phyloP scores from a whole-genome alignment of 2,888 invertebrate species.

The Plagodis dolabraria region DNA sequence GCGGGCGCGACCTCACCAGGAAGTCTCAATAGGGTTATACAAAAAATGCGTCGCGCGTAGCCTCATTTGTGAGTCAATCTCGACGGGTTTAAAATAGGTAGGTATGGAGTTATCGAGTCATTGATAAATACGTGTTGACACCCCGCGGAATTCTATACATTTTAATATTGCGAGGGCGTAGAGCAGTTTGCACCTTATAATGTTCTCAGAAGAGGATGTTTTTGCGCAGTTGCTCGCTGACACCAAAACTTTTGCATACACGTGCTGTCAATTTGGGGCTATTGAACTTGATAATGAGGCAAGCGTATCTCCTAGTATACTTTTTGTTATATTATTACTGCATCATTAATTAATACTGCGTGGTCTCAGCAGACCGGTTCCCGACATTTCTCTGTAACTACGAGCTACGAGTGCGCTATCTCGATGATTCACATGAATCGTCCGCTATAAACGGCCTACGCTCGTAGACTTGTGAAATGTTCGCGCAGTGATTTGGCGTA shows the following conservation, averaged over 20 bases:
- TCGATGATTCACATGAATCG: conserved; percentile 50
- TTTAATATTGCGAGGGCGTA: conserved; percentile 55
- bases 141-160: conserved; percentile 72
- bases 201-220: conserved; percentile 60
- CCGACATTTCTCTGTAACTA: conserved; percentile 39
- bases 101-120: conserved; percentile 59
- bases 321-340: conserved; percentile 70
- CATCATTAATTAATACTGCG: conserved; percentile 70
- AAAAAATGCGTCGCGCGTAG: conserved; percentile 51
- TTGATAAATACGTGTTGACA: conserved; percentile 79
- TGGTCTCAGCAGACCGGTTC: conserved; percentile 47
- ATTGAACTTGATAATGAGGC: conserved; percentile 84
- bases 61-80: conserved; percentile 62
- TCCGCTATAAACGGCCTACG: conserved; percentile 30
- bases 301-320: conserved; percentile 63
- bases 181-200: conserved; percentile 74
- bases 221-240: conserved; percentile 63
- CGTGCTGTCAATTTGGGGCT: conserved; percentile 79
- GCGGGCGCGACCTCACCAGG: conserved; percentile 52
- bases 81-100: conserved; percentile 53
- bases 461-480: conserved; percentile 26
- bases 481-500: conserved; percentile 39
- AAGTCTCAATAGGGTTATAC: conserved; percentile 46
- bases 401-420: conserved; percentile 40
- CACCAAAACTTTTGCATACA: conserved; percentile 78